Base-by-base conservation (phyloP, 2,797 vertebrate genomes). In the Alectoris magna region DNA sequence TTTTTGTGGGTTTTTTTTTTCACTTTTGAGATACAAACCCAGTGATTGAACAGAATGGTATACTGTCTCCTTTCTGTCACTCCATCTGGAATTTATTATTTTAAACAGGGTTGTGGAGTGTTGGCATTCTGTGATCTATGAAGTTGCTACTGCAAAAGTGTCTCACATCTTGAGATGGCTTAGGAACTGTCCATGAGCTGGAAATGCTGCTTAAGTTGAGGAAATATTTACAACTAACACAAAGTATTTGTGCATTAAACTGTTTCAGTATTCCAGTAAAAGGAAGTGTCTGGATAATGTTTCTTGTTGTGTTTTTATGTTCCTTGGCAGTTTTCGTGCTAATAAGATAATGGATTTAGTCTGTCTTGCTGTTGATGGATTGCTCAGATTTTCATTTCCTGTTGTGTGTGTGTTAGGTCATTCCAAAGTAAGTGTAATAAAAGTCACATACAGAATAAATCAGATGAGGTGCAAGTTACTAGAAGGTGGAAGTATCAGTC, bases 51-150 rank as follows among this genome's bases (percentile, higher is more conserved):
- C 89, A 96, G 91, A 97, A 94, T 75, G 78, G 87, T 76, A 51
- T 90, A 92, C 94, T 97, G 79, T 96, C 96, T 97, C 93, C 83
- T 93, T 95, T 96, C 77, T 97, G 96, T 96, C 95, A 94, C 62
- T 84, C 84, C 96, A 96, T 97, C 96, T 98, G 98, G 97, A 96
- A 72, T 95, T 96, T 46, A 97, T 98, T 98, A 97, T 94, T 96
- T 92, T 94, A 95, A 96, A 96, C 93, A 71, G 72, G 74, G 27
- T 90, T 91, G 91, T 89, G 91, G 62, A 83, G 94, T 87, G 78
- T 95, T 94, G 88, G 94, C 71, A 88, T 95, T 90, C 72, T 94
- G 74, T 93, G 84, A 91, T 96, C 91, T 96, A 87, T 91, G 91
- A 96, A 95, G 88, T 78, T 95, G 93, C 96, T 95, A 96, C 95